Conservation (phyloP, 2,888 invertebrate genomes). For the Megastigmus dorsalis region DNA sequence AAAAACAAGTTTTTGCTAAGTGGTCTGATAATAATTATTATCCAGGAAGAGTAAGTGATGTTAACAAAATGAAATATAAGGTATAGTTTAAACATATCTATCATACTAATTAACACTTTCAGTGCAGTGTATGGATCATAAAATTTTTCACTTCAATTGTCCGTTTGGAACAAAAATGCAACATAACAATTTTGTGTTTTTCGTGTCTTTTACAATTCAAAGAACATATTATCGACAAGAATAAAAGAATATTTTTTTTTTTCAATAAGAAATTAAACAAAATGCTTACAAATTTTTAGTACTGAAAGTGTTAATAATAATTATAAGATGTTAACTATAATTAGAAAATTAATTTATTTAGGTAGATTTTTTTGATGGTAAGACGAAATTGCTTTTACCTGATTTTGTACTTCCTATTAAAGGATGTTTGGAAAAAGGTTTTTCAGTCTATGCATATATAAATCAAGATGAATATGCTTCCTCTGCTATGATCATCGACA, state of each 20-base stretch:
- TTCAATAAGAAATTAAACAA: too few species aligned
- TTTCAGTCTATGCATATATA: conserved; percentile 8
- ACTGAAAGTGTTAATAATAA: too few species aligned
- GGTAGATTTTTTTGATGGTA: conserved; percentile 79
- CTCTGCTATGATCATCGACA: conserved; percentile 5
- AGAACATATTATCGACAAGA: too few species aligned
- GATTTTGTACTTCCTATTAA: conserved; percentile 77
- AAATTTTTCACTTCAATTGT: too few species aligned
- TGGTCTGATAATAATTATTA: conserved; percentile 83
- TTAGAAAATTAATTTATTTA: conserved; percentile 7
- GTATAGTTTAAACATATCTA: conserved; percentile 68
- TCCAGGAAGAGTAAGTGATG: conserved; percentile 78
- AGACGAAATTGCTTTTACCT: conserved; percentile 77
- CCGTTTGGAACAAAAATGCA: too few species aligned
- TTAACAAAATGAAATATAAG: conserved; percentile 78
- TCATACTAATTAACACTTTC: not conserved
- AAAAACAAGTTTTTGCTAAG: conserved; percentile 78
- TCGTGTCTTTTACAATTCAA: too few species aligned
- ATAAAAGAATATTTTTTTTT: too few species aligned
- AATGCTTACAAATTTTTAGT: too few species aligned
- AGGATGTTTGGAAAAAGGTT: conserved; percentile 55
- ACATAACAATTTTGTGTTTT: too few species aligned
- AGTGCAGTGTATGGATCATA: too few species aligned
- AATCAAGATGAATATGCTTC: conserved; percentile 17
- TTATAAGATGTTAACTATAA: too few species aligned